Percentiles rank a stretch among this genome's conserved stretches.
phyloP scores from a whole-genome alignment of 2,113 vertebrate species.

The Triplophysa rosa region DNA sequence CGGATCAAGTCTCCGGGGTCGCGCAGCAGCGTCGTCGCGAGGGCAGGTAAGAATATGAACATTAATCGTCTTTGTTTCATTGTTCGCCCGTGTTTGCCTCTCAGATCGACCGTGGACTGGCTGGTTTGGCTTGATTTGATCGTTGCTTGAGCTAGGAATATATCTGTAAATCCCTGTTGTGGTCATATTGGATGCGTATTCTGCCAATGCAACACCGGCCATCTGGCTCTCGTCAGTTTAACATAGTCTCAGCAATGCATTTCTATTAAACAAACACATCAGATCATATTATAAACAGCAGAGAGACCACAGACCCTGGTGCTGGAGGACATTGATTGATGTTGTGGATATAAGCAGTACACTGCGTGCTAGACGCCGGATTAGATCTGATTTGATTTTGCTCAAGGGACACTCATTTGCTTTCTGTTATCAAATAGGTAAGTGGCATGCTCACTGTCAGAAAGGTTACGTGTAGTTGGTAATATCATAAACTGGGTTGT shows the following conservation, averaged over 20 bases:
- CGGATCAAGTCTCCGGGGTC: slow-evolving; percentile 47
- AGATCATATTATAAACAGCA: background rate
- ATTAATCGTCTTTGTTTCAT: slow-evolving; percentile 39
- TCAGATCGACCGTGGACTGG: background rate
- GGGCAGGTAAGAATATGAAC: slow-evolving; percentile 67
- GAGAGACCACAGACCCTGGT: background rate
- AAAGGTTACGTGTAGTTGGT: background rate
- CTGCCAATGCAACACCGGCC: slow-evolving; percentile 34
- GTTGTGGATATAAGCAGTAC: background rate
- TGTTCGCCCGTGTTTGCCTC: slow-evolving; percentile 7
- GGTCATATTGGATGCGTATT: slow-evolving; percentile 44
- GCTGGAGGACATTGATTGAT: background rate
- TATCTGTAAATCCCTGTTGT: slow-evolving; percentile 1
- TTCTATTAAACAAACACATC: background rate
- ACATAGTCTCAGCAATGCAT: background rate
- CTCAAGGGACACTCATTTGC: background rate
- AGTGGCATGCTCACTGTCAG: background rate
- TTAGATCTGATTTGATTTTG: slow-evolving; percentile 7
- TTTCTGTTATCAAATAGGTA: background rate
- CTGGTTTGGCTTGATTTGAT: background rate
- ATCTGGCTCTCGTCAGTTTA: slow-evolving; percentile 32
- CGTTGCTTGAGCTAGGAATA: background rate
- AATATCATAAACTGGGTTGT: background rate
- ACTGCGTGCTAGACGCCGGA: background rate
- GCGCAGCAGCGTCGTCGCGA: slow-evolving; percentile 46